Conservation (phyloP, 2,797 vertebrate genomes). For the Champsocephalus esox region DNA sequence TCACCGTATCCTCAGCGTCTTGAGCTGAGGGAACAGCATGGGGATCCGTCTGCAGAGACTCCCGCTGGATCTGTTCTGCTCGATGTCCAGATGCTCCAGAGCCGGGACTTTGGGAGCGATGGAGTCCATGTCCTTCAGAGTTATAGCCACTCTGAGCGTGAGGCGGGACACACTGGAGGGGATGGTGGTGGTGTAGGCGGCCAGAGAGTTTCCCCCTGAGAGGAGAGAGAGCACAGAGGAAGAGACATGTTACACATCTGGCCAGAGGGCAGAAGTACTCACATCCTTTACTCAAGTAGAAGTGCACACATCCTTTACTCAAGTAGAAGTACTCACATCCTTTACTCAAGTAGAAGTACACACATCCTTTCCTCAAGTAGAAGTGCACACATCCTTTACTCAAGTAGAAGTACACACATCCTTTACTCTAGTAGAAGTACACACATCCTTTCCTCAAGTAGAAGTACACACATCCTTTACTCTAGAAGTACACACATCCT, state of each 20-base stretch:
- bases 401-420: too few species aligned
- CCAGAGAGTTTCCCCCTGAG: conserved; percentile 70
- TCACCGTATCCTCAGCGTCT: conserved; percentile 73
- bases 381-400: too few species aligned
- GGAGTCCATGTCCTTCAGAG: conserved; percentile 77
- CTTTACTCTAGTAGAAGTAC: too few species aligned
- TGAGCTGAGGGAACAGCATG: conserved; percentile 73
- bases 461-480: too few species aligned
- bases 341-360: too few species aligned
- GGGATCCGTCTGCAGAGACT: conserved; percentile 75
- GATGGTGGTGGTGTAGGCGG: conserved; percentile 69
- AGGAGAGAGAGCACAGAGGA: neutral
- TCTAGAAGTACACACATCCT: too few species aligned
- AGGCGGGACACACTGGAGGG: conserved; percentile 67
- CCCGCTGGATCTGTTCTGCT: conserved; percentile 77
- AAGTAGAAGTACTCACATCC: too few species aligned
- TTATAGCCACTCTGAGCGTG: conserved; percentile 70
- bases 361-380: too few species aligned
- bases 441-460: too few species aligned
- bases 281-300: too few species aligned
- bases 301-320: too few species aligned
- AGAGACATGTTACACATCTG: neutral
- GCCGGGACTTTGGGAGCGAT: conserved; percentile 67
- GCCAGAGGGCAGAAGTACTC: too few species aligned
- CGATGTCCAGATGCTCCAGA: conserved; percentile 71